Conservation (phyloP, 2,113 vertebrate species). For the Syngnathus scovelli region DNA sequence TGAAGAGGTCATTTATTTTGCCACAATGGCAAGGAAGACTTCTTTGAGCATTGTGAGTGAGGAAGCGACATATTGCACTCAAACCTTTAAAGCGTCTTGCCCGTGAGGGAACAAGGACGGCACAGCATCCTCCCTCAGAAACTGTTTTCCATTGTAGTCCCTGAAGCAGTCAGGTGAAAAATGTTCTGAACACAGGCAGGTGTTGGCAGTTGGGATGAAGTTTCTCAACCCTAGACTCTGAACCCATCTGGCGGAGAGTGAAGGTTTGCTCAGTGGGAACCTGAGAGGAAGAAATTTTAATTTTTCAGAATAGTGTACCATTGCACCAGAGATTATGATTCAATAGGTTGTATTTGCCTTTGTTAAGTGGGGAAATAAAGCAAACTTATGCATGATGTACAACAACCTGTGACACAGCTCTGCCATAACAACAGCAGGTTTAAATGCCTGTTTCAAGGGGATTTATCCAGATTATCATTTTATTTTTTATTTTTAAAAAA, state of each 20-base stretch:
- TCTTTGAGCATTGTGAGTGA: neutral
- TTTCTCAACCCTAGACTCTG: slow-evolving; percentile 70
- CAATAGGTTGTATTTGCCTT: neutral
- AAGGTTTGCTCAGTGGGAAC: slow-evolving; percentile 75
- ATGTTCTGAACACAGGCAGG: slow-evolving; percentile 74
- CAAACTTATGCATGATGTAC: neutral
- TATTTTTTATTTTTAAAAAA: too few species aligned
- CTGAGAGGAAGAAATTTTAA: slow-evolving; percentile 34
- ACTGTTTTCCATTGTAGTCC: slow-evolving; percentile 78
- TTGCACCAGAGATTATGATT: neutral
- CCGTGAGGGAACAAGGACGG: slow-evolving; percentile 67
- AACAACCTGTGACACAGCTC: too few species aligned
- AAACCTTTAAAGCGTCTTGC: slow-evolving; percentile 62
- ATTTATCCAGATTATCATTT: too few species aligned
- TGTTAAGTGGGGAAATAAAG: neutral
- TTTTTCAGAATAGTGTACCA: neutral
- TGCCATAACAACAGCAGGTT: too few species aligned
- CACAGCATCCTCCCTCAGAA: slow-evolving; percentile 73
- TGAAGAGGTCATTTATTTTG: neutral
- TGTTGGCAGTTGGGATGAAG: slow-evolving; percentile 70
- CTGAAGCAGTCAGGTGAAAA: slow-evolving; percentile 73
- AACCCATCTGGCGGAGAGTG: slow-evolving; percentile 71
- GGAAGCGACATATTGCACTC: neutral
- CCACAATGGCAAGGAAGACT: neutral
- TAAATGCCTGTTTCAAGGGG: too few species aligned